phyloP scores from a whole-genome alignment of 2,888 invertebrate genomes.

The Drosophila tanythrix region DNA sequence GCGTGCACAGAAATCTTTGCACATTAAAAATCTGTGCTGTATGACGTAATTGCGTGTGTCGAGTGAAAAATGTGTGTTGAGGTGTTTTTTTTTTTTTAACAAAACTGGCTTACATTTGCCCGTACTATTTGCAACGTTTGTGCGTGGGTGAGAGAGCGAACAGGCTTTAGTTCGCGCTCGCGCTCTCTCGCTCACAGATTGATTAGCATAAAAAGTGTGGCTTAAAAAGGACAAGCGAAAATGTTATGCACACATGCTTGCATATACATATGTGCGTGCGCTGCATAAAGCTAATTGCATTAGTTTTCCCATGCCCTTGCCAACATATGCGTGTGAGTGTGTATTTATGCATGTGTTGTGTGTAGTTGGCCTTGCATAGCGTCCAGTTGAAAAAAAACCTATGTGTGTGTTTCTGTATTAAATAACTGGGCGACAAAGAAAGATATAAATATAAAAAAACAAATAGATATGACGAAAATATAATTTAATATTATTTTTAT shows the following conservation, averaged over 20 bases:
- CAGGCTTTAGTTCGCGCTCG: neutral
- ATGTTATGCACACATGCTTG: neutral
- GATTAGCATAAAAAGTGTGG: neutral
- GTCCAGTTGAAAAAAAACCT: neutral
- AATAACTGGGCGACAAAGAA: neutral
- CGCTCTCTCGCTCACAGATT: neutral
- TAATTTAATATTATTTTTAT: neutral
- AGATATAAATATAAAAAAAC: neutral
- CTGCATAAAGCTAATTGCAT: neutral
- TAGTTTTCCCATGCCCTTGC: neutral
- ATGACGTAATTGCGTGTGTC: conserved; percentile 41
- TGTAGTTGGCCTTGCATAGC: neutral
- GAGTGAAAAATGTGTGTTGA: neutral
- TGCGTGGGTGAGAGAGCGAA: neutral
- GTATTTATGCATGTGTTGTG: conserved; percentile 1
- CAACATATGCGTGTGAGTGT: neutral
- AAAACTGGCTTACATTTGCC: neutral
- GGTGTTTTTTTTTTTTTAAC: neutral
- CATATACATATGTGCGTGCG: neutral
- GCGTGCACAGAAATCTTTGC: conserved; percentile 5
- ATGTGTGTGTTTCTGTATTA: neutral
- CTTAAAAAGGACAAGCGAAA: neutral
- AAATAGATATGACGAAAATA: neutral
- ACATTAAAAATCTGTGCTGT: conserved; percentile 14
- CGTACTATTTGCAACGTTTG: neutral